Evolutionary conservation across 2,888 invertebrate genomes (phyloP), one percentile per base, ranked within the genome.

Genomic region (Kuschelorhynchus macadamiae): DNA sequence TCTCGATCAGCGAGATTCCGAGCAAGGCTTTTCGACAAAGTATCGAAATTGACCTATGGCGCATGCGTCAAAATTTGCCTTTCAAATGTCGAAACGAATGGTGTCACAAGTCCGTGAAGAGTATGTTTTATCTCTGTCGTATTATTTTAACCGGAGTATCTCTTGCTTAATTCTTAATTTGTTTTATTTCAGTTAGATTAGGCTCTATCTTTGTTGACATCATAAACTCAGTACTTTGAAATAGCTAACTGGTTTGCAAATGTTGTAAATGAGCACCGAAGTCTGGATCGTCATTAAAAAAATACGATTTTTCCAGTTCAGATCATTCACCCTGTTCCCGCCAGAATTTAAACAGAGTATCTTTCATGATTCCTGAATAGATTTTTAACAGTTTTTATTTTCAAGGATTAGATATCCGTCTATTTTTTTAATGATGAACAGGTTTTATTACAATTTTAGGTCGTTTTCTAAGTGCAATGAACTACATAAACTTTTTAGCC

Each of bases 21-120:
- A 62, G 60, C 60, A 49, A 60, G 33, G 60, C 60, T 4, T 56
- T 61, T 61, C 18, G 56, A 33, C 57, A 60, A 62, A 70, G 70
- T 70, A 59, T 62, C 33, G 33, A 67, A 63, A 62, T 39, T 4
- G 41, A 25, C 11, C 2, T 11, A 59, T 7, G 57, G 50, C 67
- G 70, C 67, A 42, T 63, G 70, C 67, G 25, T 44, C 1, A 42
- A n/a, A 21, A 3, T 12, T 2, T 3, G 3, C 36, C 11, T 36
- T 36, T 36, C 12, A 36, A n/a, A 32, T 32, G 32, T 32, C 7
- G 9, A 32, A 32, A 32, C 9, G 9, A 32, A 32, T 32, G 5
- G 9, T 32, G 9, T 32, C 9, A 8, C 9, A 32, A 8, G 9
- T 32, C 9, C n/a, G n/a, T n/a, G n/a, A n/a, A n/a, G n/a, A n/a